These are phyloP conservation scores for Drosophila austrosaltans DNA, from an alignment of 2,888 invertebrate genomes.

Conservation along the genomic window DNA sequence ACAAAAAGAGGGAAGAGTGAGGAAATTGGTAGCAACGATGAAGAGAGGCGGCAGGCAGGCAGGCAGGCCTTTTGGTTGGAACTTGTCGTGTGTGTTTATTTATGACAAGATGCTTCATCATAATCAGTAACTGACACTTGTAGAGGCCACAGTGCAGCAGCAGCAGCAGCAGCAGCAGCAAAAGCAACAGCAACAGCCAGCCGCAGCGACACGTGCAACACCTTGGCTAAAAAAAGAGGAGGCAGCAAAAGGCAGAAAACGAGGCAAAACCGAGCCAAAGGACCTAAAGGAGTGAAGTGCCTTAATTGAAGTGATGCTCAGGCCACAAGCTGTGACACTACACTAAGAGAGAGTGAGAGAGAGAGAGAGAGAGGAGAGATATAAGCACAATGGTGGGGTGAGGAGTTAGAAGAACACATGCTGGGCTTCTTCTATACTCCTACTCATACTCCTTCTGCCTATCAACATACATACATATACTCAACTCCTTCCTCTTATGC, in stretches of 20 bases:
- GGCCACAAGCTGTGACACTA: conserved; percentile 42
- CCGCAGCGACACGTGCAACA: conserved; percentile 56
- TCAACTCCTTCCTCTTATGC: neutral
- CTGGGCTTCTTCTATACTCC: conserved; percentile 16
- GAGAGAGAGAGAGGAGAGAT: conserved; percentile 22
- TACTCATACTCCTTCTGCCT: neutral
- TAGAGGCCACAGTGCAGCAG: conserved; percentile 42
- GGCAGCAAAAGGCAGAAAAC: conserved; percentile 3
- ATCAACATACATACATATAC: neutral
- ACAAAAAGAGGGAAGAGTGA: neutral
- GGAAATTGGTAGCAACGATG: neutral
- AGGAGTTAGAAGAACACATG: conserved; percentile 20
- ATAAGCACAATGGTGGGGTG: neutral
- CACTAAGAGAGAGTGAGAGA: conserved; percentile 15
- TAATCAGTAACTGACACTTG: conserved; percentile 80
- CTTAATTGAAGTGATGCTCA: conserved; percentile 71
- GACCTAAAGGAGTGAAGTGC: conserved; percentile 50
- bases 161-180: conserved; percentile 22
- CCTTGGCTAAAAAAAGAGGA: conserved; percentile 22
- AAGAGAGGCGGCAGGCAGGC: neutral
- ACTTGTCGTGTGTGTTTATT: conserved; percentile 77
- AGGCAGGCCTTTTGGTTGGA: conserved; percentile 31
- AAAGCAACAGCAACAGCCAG: conserved; percentile 7
- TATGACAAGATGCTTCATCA: conserved; percentile 81
- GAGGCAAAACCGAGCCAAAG: neutral